Conservation (phyloP, 2,113 vertebrate species). For the Alexandromys fortis region DNA sequence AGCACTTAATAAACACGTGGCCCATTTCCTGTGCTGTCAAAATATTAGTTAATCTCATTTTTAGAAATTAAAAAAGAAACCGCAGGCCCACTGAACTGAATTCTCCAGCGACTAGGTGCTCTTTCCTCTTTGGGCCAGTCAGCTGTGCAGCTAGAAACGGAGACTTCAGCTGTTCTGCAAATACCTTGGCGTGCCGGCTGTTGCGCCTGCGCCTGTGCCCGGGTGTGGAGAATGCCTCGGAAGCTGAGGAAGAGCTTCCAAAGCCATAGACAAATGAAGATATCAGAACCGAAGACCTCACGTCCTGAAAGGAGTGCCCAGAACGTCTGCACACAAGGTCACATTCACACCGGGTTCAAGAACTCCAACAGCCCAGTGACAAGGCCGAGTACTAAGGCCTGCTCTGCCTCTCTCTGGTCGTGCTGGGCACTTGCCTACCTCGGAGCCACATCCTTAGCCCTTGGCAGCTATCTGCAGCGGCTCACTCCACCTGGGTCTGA, state of each 20-base stretch:
- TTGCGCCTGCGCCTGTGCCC: neutral
- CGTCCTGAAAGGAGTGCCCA: neutral
- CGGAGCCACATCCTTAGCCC: neutral
- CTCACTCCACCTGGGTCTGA: neutral
- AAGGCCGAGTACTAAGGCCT: neutral
- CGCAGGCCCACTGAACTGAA: conserved; percentile 31
- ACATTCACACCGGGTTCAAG: neutral
- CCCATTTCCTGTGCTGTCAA: conserved; percentile 51
- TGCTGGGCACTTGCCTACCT: neutral
- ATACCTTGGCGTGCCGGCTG: conserved; percentile 50
- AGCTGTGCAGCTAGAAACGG: conserved; percentile 72
- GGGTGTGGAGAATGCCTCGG: conserved; percentile 41
- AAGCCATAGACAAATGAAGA: neutral
- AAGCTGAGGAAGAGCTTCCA: conserved; percentile 35
- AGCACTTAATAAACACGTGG: conserved; percentile 4
- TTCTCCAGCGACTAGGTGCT: conserved; percentile 23
- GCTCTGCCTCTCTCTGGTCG: neutral
- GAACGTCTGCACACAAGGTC: neutral
- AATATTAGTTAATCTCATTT: conserved; percentile 42
- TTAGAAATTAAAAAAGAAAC: conserved; percentile 61
- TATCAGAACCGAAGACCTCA: neutral
- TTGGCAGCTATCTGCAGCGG: neutral
- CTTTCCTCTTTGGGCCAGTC: conserved; percentile 65
- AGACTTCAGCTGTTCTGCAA: neutral
- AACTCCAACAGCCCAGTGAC: neutral